Base-by-base conservation (phyloP, 2,113 vertebrate species). In the Pedetes capensis region DNA sequence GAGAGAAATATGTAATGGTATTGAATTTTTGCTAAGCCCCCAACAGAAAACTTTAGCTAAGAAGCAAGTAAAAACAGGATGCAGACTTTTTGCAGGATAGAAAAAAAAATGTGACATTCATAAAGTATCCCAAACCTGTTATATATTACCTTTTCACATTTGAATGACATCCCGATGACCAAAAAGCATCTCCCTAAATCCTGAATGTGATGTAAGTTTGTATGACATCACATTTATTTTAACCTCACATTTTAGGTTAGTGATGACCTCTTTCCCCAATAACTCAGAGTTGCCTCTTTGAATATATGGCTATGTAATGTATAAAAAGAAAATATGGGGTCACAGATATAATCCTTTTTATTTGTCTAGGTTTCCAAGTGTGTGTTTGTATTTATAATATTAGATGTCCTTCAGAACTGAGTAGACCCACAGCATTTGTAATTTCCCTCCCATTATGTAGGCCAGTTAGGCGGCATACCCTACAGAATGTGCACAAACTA, bases 131-230 rank as follows among this genome's bases (percentile, higher is more conserved):
- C 66, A 91, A 90, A 78, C 55, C 13, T 74, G 32, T 61, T 63
- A 17, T 63, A n/a, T 71, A 25, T 91, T 93, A 34, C 63, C 6
- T 94, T 95, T 82, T 32, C 32, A 53, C 16, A 69, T 91, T 91
- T 87, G 82, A 37, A 87, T 51, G 59, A 51, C 47, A 83, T 74
- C 51, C n/a, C 91, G 79, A n/a, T 85, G 59, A 78, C 59, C 72
- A 47, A 68, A 80, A 95, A 44, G 5, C 29, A 47, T 78, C 27
- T 76, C 49, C 87, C n/a, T 89, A 55, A 87, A 68, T 76, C 39
- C 29, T 49, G 20, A 69, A 39, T 75, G 39, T 91, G 74, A 61
- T 89, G 75, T 96, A 71, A 71, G 39, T 94, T 72, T 72, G 57
- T 9, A 1, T 53, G 69, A 34, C 49, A n/a, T 27, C 64, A 71